These are phyloP conservation scores for Xestoiulus laeticollis DNA, from an alignment of 2,888 invertebrate genomes.

Conservation along the genomic window DNA sequence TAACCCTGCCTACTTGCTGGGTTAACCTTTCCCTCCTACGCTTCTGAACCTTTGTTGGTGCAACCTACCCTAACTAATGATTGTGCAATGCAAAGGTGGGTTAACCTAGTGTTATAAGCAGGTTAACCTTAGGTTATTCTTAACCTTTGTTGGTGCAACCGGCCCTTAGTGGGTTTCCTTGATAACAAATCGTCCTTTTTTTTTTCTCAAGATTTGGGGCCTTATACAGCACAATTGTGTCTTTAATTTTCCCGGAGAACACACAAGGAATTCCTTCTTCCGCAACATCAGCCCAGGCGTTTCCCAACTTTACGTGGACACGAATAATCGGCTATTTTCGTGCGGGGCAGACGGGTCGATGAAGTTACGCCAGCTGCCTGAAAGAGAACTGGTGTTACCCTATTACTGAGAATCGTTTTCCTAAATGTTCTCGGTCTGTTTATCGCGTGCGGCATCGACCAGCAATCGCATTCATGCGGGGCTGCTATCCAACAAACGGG, in stretches of 20 bases:
- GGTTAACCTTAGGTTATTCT: no score
- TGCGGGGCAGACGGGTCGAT: conserved; percentile 99
- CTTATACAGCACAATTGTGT: conserved; percentile 85
- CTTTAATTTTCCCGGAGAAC: conserved; percentile 91
- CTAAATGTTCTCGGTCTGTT: not conserved
- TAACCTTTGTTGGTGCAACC: no score
- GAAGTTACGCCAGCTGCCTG: conserved; percentile 93
- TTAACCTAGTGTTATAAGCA: no score
- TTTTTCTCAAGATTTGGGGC: conserved; percentile 83
- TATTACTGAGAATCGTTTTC: conserved; percentile 53
- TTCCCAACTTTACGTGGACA: conserved; percentile 92
- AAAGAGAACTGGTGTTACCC: conserved; percentile 65
- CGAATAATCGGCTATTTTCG: conserved; percentile 89
- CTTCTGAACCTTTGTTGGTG: no score
- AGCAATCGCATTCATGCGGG: not conserved
- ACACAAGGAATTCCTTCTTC: conserved; percentile 95
- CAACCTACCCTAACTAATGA: no score
- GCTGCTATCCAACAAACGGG: not conserved
- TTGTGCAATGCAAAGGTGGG: no score
- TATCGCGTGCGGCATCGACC: not conserved
- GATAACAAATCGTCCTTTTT: conserved; percentile 19
- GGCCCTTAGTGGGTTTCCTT: no score
- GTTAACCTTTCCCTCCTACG: no score
- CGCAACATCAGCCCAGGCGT: conserved; percentile 97
- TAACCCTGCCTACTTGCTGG: no score